These are phyloP conservation scores for Todiramphus saurophagus DNA, from an alignment of 2,113 vertebrate genomes.

Conservation along the genomic window DNA sequence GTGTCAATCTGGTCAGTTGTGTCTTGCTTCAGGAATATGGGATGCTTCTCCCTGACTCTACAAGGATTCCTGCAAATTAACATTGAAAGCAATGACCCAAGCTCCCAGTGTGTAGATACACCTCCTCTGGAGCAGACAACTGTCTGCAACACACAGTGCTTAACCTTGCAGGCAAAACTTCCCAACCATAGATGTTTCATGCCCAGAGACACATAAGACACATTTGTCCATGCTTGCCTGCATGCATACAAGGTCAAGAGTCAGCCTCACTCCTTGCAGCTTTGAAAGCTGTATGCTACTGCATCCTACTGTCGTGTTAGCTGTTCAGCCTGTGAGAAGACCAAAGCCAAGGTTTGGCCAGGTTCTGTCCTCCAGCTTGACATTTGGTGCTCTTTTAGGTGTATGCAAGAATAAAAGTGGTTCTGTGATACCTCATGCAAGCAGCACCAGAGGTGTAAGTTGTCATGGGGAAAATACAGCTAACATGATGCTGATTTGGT, in stretches of 20 bases:
- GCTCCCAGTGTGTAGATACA: background rate
- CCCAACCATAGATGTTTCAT: background rate
- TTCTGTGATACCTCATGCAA: background rate
- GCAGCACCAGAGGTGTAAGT: background rate
- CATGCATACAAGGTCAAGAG: background rate
- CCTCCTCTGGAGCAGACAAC: background rate
- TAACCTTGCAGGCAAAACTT: background rate
- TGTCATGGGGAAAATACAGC: background rate
- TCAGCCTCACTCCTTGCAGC: background rate
- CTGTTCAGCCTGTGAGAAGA: background rate
- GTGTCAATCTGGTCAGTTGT: background rate
- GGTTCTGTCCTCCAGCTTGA: background rate
- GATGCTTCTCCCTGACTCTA: background rate
- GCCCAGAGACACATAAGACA: background rate
- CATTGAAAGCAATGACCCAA: background rate
- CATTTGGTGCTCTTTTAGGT: background rate
- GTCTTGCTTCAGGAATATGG: background rate
- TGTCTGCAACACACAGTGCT: background rate
- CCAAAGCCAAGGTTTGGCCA: background rate
- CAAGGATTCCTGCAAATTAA: background rate
- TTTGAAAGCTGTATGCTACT: background rate
- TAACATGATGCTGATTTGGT: accelerated
- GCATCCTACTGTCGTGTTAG: background rate
- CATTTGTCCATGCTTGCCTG: background rate
- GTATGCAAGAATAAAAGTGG: background rate